phyloP scores from a whole-genome alignment of 2,113 vertebrate genomes.

The Theropithecus gelada region DNA sequence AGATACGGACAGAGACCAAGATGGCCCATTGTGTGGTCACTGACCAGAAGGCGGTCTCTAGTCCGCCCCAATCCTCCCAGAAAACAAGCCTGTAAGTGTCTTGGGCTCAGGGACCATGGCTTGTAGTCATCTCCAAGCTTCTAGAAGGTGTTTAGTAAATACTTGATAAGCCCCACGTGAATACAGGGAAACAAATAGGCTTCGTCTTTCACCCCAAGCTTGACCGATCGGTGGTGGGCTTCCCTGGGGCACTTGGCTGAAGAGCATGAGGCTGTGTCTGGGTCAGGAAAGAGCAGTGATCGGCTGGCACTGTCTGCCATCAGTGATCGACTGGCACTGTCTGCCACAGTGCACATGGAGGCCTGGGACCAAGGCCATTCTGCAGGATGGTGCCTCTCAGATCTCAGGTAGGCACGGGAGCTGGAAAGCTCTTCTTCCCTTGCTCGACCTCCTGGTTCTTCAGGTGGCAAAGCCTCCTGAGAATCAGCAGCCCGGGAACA shows the following conservation, averaged over 20 bases:
- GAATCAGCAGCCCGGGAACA: rapidly evolving
- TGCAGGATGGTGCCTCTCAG: not conserved
- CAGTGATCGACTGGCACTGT: rapidly evolving
- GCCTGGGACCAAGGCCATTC: rapidly evolving
- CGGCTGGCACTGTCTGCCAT: rapidly evolving
- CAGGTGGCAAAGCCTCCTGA: rapidly evolving
- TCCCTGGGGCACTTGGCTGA: rapidly evolving
- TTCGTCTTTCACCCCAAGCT: rapidly evolving
- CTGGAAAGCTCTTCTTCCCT: not conserved
- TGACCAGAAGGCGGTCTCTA: not conserved
- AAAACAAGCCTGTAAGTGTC: not conserved
- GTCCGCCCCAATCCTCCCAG: rapidly evolving
- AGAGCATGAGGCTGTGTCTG: not conserved
- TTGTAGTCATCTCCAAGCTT: rapidly evolving
- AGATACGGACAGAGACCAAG: not conserved
- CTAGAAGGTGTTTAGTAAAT: not conserved
- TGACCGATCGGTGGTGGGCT: rapidly evolving
- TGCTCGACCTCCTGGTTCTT: not conserved
- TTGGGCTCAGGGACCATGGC: rapidly evolving
- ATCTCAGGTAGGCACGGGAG: rapidly evolving
- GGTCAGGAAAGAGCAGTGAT: rapidly evolving
- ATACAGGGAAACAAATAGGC: rapidly evolving
- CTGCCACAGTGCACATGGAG: rapidly evolving
- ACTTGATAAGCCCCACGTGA: rapidly evolving
- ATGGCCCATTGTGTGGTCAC: rapidly evolving